phyloP scores from a whole-genome alignment of 1,140 invertebrate genomes.

The Sycophaga agraensis region DNA sequence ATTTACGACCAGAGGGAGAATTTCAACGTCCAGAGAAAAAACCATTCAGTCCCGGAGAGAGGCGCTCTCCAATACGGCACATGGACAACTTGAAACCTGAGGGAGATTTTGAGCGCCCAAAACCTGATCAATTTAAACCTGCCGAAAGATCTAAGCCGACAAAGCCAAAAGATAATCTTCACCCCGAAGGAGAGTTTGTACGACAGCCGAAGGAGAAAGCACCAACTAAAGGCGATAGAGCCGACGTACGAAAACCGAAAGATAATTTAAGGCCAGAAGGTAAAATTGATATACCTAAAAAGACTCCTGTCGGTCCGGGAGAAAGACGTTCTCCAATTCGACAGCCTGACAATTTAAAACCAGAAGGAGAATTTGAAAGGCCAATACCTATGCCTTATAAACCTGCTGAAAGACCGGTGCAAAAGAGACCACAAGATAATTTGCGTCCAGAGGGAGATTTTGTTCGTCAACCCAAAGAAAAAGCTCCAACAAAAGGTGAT shows the following conservation, averaged over 20 bases:
- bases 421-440: constrained; percentile 65
- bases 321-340: constrained; percentile 62
- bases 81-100: constrained; percentile 65
- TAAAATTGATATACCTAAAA: constrained; percentile 57
- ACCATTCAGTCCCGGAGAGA: constrained; percentile 56
- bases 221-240: constrained; percentile 53
- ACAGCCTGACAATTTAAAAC: constrained; percentile 64
- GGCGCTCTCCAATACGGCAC: constrained; percentile 60
- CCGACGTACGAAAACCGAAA: constrained; percentile 49
- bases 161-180: constrained; percentile 52
- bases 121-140: constrained; percentile 55
- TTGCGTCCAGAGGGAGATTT: constrained; percentile 65
- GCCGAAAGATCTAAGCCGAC: constrained; percentile 50
- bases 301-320: constrained; percentile 51
- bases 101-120: constrained; percentile 40
- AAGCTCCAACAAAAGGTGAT: constrained; percentile 58
- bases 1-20: constrained; percentile 62
- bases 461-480: constrained; percentile 51
- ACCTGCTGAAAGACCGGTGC: constrained; percentile 59
- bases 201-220: constrained; percentile 42
- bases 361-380: constrained; percentile 62
- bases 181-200: constrained; percentile 59
- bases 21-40: constrained; percentile 55
- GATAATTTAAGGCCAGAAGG: constrained; percentile 63
- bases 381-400: constrained; percentile 48